Conservation (phyloP, 30 jellyfish, hydroid and myxozoan genomes). For the Hydractinia symbiolongicarpus region DNA sequence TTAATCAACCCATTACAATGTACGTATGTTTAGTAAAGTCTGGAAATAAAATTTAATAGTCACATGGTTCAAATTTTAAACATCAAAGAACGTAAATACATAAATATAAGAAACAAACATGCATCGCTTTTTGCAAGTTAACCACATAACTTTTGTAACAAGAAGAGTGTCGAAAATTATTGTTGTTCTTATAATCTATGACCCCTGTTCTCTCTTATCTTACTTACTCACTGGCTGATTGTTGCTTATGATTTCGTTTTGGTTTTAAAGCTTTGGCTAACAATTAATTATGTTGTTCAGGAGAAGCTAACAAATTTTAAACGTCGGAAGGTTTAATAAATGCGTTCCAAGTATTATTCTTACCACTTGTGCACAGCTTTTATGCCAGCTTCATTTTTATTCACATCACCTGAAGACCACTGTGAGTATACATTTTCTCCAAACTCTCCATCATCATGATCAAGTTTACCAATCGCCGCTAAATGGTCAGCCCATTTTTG, state of each 20-base stretch:
- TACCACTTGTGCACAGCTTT: slow-evolving; percentile 23
- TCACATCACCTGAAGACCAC: slow-evolving; percentile 19
- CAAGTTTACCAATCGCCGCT: background rate
- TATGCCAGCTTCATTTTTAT: background rate
- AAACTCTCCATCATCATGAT: background rate
- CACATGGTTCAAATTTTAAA: no score
- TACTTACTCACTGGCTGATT: background rate
- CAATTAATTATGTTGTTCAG: no score
- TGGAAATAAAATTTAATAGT: no score
- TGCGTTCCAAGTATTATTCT: background rate
- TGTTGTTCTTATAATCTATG: background rate
- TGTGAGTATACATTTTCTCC: slow-evolving; percentile 15
- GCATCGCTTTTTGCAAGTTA: no score
- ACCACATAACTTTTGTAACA: no score
- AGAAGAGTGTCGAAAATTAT: no score
- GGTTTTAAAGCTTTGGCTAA: no score
- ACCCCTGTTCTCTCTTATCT: background rate
- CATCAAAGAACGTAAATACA: no score
- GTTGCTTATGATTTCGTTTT: background rate
- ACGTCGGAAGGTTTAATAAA: background rate
- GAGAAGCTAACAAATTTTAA: background rate
- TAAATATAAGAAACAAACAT: no score
- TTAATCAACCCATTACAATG: no score
- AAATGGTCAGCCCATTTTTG: slow-evolving; percentile 20
- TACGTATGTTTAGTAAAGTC: no score